These are phyloP conservation scores for Drosophila paulistorum DNA, from an alignment of 1,140 invertebrate species.

Conservation along the genomic window DNA sequence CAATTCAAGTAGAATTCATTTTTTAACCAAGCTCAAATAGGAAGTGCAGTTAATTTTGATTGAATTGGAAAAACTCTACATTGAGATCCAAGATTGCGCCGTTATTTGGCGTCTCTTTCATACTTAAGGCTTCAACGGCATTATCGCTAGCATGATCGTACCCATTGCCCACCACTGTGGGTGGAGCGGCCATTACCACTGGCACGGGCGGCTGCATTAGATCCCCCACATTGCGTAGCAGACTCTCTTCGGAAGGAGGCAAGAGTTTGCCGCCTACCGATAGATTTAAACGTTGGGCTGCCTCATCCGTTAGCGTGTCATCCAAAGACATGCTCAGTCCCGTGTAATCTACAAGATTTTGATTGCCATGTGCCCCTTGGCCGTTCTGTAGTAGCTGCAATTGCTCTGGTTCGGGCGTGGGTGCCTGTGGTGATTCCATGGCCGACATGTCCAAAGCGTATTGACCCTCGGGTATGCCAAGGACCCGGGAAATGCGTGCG, in stretches of 20 bases:
- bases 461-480: slow-evolving; percentile 80
- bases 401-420: slow-evolving; percentile 58
- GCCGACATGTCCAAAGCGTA: slow-evolving; percentile 78
- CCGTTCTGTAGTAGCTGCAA: slow-evolving; percentile 30
- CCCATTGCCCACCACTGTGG: slow-evolving; percentile 47
- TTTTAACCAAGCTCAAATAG: no score
- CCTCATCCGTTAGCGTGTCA: slow-evolving; percentile 77
- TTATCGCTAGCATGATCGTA: slow-evolving; percentile 82
- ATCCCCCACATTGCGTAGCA: slow-evolving; percentile 73
- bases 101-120: slow-evolving; percentile 65
- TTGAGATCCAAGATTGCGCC: slow-evolving; percentile 69
- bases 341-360: slow-evolving; percentile 71
- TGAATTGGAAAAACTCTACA: slow-evolving; percentile 79
- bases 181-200: slow-evolving; percentile 37
- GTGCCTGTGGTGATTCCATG: slow-evolving; percentile 68
- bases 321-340: slow-evolving; percentile 77
- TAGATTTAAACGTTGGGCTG: slow-evolving; percentile 76
- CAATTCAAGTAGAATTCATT: no score
- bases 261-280: slow-evolving; percentile 75
- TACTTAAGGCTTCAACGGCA: slow-evolving; percentile 76
- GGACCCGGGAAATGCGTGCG: slow-evolving; percentile 60
- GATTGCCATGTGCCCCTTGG: slow-evolving; percentile 19
- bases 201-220: slow-evolving; percentile 70
- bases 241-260: slow-evolving; percentile 78
- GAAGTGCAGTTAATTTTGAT: slow-evolving; percentile 54